These are phyloP conservation scores for Lacanobia oleracea DNA, from an alignment of 2,888 invertebrate genomes.

Conservation along the genomic window DNA sequence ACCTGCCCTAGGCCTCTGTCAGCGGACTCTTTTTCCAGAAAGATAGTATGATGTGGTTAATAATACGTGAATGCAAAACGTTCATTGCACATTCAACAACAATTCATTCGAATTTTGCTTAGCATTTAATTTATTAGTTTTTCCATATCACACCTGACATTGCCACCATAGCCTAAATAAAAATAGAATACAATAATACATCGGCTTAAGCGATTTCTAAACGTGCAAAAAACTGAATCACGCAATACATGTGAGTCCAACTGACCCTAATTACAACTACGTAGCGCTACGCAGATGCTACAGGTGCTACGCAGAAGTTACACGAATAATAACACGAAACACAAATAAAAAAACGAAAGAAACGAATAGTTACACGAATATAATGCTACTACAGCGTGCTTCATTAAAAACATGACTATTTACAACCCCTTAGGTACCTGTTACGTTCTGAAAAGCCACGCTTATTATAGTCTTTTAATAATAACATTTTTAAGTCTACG, in stretches of 20 bases:
- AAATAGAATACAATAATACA: neutral
- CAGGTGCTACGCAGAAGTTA: no score
- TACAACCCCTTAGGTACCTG: neutral
- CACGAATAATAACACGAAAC: neutral
- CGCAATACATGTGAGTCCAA: neutral
- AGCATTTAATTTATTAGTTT: neutral
- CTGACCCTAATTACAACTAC: constrained; percentile 5
- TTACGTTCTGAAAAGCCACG: neutral
- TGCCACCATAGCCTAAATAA: neutral
- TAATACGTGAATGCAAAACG: neutral
- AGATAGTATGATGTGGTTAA: neutral
- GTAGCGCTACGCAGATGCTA: constrained; percentile 47
- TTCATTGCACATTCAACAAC: neutral
- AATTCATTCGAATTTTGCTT: neutral
- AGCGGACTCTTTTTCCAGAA: neutral
- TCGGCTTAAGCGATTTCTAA: neutral
- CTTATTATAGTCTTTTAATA: neutral
- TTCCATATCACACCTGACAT: neutral
- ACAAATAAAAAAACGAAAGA: no score
- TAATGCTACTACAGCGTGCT: neutral
- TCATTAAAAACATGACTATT: constrained; percentile 1
- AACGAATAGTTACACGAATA: neutral
- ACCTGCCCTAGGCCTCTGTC: neutral
- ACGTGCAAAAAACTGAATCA: neutral
- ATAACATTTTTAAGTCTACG: constrained; percentile 2